A percentile compares a stretch with the other conserved stretches of the same genome.
Conservation (phyloP, 2,113 vertebrate genomes). For the Peromyscus polionotus region DNA sequence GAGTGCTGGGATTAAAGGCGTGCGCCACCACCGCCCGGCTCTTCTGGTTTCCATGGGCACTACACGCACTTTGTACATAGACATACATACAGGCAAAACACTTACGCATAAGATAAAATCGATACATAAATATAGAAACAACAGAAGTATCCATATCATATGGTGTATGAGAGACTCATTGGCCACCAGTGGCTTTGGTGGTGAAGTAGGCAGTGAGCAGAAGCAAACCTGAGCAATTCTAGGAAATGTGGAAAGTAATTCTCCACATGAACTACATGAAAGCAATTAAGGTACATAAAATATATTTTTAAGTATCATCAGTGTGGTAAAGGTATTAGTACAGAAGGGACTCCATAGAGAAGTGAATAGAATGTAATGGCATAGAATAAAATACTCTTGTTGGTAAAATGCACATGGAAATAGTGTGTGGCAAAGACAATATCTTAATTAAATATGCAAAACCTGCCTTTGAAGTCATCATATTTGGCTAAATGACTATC, state of each 20-base stretch:
- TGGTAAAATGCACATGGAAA: background rate
- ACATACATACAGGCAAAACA: background rate
- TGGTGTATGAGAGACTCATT: background rate
- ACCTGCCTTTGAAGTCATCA: background rate
- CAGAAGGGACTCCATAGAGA: background rate
- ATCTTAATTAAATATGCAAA: background rate
- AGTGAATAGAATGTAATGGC: too few relatives aligned
- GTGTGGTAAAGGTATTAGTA: too few relatives aligned
- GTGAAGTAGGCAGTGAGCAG: background rate
- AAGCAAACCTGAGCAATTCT: background rate
- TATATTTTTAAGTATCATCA: background rate
- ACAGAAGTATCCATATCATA: background rate
- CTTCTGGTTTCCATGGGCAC: background rate
- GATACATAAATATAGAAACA: background rate
- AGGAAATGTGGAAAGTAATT: too few relatives aligned
- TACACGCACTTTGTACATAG: background rate
- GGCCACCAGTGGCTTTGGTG: background rate
- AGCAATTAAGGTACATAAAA: background rate
- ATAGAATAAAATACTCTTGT: background rate
- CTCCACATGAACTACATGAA: background rate
- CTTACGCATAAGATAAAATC: background rate
- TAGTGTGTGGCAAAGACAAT: background rate
- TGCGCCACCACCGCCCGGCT: background rate
- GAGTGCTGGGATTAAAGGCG: too few relatives aligned
- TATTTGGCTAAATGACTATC: background rate